Evolutionary conservation across 2,888 invertebrate species (phyloP).

Genomic region (Parochlus steinenii): DNA sequence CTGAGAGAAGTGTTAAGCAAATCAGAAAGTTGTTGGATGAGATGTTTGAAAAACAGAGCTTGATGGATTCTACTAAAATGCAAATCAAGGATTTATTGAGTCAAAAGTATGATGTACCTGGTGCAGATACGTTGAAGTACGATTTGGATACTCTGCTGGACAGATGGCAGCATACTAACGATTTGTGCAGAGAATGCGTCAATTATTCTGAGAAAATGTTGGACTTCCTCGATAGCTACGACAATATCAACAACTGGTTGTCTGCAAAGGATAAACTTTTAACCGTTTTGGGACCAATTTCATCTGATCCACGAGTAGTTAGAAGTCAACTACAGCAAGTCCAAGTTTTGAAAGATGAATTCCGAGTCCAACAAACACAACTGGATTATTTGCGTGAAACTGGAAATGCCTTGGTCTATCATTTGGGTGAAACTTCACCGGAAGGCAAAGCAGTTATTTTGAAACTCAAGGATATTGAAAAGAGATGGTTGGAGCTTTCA

Average conservation of each 20-base stretch:
- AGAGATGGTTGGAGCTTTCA: constrained; percentile 67
- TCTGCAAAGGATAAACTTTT: constrained; percentile 90
- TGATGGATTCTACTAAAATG: constrained; percentile 74
- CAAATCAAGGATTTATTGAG: constrained; percentile 77
- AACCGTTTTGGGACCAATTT: constrained; percentile 86
- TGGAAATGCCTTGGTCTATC: constrained; percentile 54
- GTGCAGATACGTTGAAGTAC: constrained; percentile 66
- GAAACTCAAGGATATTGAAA: constrained; percentile 54
- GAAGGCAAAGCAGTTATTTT: constrained; percentile 50
- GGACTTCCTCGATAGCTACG: constrained; percentile 81
- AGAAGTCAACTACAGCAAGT: constrained; percentile 91
- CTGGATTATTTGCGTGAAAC: constrained; percentile 69
- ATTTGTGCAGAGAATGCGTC: constrained; percentile 54
- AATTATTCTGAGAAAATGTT: constrained; percentile 58
- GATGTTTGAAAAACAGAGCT: constrained; percentile 83
- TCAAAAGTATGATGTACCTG: constrained; percentile 68
- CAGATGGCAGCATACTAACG: constrained; percentile 73
- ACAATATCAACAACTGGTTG: constrained; percentile 72
- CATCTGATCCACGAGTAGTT: constrained; percentile 88
- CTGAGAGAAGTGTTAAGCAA: constrained; percentile 71
- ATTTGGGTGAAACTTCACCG: constrained; percentile 34
- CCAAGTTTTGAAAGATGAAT: constrained; percentile 87
- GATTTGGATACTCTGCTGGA: constrained; percentile 69
- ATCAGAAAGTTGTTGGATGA: constrained; percentile 72
- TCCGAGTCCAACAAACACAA: constrained; percentile 81